Evolutionary conservation across 1,140 invertebrate genomes (phyloP), one percentile per base, ranked within the genome.

Genomic region (Luehdorfia chinensis): DNA sequence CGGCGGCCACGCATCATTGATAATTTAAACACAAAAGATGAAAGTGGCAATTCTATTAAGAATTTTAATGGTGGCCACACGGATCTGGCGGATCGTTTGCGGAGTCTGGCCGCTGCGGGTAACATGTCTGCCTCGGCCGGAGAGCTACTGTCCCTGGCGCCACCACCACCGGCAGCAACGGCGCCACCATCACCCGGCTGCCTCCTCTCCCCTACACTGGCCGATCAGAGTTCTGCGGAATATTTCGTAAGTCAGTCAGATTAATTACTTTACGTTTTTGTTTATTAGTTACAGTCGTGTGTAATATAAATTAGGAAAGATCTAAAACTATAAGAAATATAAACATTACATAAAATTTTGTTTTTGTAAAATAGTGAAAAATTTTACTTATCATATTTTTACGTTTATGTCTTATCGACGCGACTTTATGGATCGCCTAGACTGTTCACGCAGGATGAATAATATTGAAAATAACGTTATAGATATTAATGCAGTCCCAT

Each of bases 71-170:
- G 63, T 21, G 79, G 84, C 1, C 79, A 79, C 39, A 84, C 81
- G 15, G 83, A 80, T 53, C 59, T 77, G 48, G 76, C 71, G 4
- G 80, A 85, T 11, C 71, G 85, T 2, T 52, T 90, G 4, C 86
- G 89, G 12, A 88, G 86, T 2, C 72, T 89, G 31, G 89, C 88
- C 9, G 85, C 87, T 11, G 88, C 87, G 12, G 84, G 80, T 12
- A 88, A 84, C 41, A 65, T 90, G 51, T 89, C 89, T 0, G 88
- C 70, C 0, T 81, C 79, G 11, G 72, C 79, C 61, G 46, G 89
- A 64, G 43, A 88, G 81, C 28, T 90, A 43, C 55, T 77, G 32
- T 78, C 77, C 12, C 83, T 88, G 14, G 88, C 88, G 13, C 88
- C 89, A 0, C 87, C 89, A 11, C 88, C 84, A 4, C 68, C 73